phyloP scores from a whole-genome alignment of 2,888 invertebrate species.

The Leptogaster cylindrica region DNA sequence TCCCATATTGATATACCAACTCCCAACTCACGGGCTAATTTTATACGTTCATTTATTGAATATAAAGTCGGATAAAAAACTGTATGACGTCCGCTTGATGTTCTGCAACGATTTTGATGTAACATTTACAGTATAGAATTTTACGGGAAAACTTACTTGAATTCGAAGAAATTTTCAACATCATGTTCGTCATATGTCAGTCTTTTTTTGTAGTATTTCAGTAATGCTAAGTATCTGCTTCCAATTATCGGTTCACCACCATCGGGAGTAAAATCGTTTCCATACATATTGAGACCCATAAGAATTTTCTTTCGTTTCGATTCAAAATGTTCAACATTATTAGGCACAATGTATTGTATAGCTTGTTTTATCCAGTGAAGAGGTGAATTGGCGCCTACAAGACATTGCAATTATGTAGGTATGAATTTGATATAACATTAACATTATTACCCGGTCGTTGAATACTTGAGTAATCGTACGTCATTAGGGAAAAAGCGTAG shows the following conservation, averaged over 20 bases:
- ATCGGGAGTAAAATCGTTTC: constrained; percentile 82
- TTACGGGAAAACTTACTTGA: constrained; percentile 69
- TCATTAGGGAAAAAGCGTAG: constrained; percentile 93
- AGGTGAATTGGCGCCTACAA: constrained; percentile 86
- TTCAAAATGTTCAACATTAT: constrained; percentile 60
- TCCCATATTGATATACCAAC: constrained; percentile 94
- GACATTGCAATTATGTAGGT: not conserved
- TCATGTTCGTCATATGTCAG: constrained; percentile 78
- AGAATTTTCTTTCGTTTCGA: constrained; percentile 78
- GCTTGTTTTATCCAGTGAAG: constrained; percentile 81
- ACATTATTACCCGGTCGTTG: constrained; percentile 72
- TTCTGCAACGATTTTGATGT: constrained; percentile 63
- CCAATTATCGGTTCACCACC: constrained; percentile 85
- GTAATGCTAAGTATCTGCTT: constrained; percentile 75
- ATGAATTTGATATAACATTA: no score
- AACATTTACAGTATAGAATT: constrained; percentile 15
- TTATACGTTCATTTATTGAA: constrained; percentile 80
- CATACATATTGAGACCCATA: constrained; percentile 92
- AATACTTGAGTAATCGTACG: constrained; percentile 88
- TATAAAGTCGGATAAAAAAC: constrained; percentile 90
- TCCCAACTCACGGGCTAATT: constrained; percentile 78
- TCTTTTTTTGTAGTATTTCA: constrained; percentile 77
- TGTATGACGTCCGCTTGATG: constrained; percentile 70
- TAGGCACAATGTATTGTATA: constrained; percentile 74
- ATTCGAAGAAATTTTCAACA: constrained; percentile 84